phyloP scores from a whole-genome alignment of 1,140 invertebrate species.

The Pemphigus obesinymphae region DNA sequence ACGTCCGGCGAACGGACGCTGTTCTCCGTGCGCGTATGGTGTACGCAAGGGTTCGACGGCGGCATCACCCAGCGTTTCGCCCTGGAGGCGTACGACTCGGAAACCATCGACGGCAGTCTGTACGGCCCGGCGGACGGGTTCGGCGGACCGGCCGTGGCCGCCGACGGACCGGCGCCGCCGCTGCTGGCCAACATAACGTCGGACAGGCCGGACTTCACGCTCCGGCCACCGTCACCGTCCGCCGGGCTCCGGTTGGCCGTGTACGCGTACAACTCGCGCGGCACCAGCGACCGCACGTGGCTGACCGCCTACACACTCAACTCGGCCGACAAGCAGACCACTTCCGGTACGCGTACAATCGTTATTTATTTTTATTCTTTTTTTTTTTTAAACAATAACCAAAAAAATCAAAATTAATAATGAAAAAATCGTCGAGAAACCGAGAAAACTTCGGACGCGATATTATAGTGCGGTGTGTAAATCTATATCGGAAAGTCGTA shows the following conservation, averaged over 20 bases:
- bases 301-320: slow-evolving; percentile 66
- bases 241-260: slow-evolving; percentile 64
- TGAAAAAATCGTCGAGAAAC: no score
- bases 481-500: no score
- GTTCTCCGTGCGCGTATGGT: slow-evolving; percentile 71
- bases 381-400: no score
- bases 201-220: slow-evolving; percentile 9
- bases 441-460: no score
- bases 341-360: slow-evolving; percentile 54
- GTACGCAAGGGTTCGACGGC: slow-evolving; percentile 74
- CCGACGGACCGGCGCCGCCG: slow-evolving; percentile 61
- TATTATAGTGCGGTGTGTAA: no score
- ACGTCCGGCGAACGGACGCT: slow-evolving; percentile 72
- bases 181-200: slow-evolving; percentile 60
- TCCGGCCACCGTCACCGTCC: slow-evolving; percentile 60
- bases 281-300: slow-evolving; percentile 64
- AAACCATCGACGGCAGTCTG: slow-evolving; percentile 49
- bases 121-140: slow-evolving; percentile 35
- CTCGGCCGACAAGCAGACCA: slow-evolving; percentile 73
- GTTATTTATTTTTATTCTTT: no score
- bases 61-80: slow-evolving; percentile 67
- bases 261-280: slow-evolving; percentile 80
- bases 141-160: slow-evolving; percentile 61
- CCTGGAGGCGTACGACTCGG: slow-evolving; percentile 67
- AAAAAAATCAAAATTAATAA: no score